A percentile compares a stretch with the other conserved stretches of the same genome.
These are phyloP conservation scores for Noctilio leporinus DNA, from an alignment of 2,113 vertebrate genomes.

Conservation along the genomic window DNA sequence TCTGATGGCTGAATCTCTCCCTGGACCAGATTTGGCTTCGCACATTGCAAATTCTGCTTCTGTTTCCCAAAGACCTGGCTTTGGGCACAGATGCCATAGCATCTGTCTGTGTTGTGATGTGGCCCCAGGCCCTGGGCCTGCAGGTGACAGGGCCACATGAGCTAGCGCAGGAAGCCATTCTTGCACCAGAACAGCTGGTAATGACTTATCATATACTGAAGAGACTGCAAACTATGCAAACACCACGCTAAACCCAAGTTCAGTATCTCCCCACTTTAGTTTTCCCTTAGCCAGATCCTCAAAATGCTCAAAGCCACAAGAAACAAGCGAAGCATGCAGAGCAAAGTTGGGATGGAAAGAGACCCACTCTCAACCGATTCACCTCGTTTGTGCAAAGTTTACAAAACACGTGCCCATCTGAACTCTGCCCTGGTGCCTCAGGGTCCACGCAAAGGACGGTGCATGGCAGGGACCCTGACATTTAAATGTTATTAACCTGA, in stretches of 20 bases:
- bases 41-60: not conserved
- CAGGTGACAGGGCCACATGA: accelerated
- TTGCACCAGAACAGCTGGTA: not conserved
- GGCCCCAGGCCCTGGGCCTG: not conserved
- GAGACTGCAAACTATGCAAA: not conserved
- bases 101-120: accelerated
- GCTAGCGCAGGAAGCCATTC: not conserved
- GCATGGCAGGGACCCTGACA: not conserved
- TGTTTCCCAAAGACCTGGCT: not conserved
- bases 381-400: not conserved
- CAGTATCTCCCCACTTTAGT: not conserved
- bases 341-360: not conserved
- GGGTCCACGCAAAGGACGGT: accelerated
- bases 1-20: not conserved
- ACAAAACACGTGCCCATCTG: not conserved
- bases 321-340: not conserved
- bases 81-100: not conserved
- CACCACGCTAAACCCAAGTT: not conserved
- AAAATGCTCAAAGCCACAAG: not conserved
- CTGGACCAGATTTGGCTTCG: not conserved
- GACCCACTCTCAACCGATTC: not conserved
- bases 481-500: not conserved
- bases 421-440: not conserved
- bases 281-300: not conserved
- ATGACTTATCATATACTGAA: not conserved